A percentile compares a stretch with the other conserved stretches of the same genome.
Conservation (phyloP, 2,888 invertebrate species). For the Spilosoma lubricipeda region DNA sequence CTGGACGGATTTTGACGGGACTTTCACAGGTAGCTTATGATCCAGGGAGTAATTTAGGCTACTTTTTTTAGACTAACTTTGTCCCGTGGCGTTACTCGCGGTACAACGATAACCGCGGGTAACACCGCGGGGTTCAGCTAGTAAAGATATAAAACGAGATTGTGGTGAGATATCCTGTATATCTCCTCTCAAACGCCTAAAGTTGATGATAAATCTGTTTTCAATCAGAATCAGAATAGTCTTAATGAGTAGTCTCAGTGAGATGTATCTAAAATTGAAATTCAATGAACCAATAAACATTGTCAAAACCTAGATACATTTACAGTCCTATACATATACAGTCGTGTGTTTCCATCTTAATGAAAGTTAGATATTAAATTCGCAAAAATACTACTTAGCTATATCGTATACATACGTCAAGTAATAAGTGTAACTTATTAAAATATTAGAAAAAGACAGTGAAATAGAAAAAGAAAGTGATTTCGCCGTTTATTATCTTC, state of each 20-base stretch:
- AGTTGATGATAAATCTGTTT: background rate
- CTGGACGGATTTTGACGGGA: too few relatives aligned
- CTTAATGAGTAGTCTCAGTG: background rate
- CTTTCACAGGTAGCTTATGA: too few relatives aligned
- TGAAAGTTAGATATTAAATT: too few relatives aligned
- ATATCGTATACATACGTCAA: background rate
- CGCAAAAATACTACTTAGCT: too few relatives aligned
- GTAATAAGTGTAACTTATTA: background rate
- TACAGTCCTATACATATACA: too few relatives aligned
- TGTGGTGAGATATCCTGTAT: background rate
- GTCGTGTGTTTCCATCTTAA: too few relatives aligned
- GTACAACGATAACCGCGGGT: too few relatives aligned
- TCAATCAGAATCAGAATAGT: background rate
- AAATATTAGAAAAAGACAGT: background rate
- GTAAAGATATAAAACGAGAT: background rate
- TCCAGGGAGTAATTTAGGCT: too few relatives aligned
- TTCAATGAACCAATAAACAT: background rate
- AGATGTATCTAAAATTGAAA: background rate
- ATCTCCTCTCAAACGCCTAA: background rate
- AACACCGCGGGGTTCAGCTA: too few relatives aligned
- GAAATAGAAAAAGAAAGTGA: slow-evolving; percentile 2
- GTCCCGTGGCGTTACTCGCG: too few relatives aligned
- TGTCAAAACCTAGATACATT: background rate
- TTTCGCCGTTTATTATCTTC: slow-evolving; percentile 1
- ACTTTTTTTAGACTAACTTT: too few relatives aligned